Evolutionary conservation across 2,888 invertebrate genomes (phyloP).

Genomic region (Chymomyza caudatula): DNA sequence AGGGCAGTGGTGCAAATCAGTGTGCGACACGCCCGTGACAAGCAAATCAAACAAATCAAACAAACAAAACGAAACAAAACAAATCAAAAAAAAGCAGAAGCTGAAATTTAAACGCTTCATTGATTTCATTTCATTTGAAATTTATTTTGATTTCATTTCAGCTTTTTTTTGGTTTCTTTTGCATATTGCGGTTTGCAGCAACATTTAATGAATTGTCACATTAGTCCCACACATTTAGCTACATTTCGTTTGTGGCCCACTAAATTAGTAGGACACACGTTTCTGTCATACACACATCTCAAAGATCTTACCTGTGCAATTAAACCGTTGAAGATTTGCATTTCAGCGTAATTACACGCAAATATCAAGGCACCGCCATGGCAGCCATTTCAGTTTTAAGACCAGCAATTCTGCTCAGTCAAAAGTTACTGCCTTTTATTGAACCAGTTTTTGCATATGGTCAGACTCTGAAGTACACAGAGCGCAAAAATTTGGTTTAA

Average conservation of each 20-base stretch:
- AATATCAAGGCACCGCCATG: slow-evolving; percentile 44
- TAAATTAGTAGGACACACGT: slow-evolving; percentile 41
- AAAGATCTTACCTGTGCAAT: slow-evolving; percentile 26
- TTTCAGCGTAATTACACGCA: slow-evolving; percentile 48
- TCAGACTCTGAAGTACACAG: slow-evolving; percentile 12
- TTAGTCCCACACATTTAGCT: slow-evolving; percentile 1
- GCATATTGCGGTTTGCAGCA: slow-evolving; percentile 31
- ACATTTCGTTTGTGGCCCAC: neutral
- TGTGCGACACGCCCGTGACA: slow-evolving; percentile 34
- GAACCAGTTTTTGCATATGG: slow-evolving; percentile 31
- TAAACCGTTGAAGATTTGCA: slow-evolving; percentile 55
- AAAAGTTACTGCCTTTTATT: slow-evolving; percentile 15
- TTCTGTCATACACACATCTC: neutral
- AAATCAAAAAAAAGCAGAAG: neutral
- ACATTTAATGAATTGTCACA: slow-evolving; percentile 28
- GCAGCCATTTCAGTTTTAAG: slow-evolving; percentile 7
- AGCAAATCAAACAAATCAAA: slow-evolving; percentile 1
- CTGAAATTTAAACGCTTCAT: slow-evolving; percentile 45
- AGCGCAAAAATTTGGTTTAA: neutral
- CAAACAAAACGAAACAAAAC: slow-evolving; percentile 12
- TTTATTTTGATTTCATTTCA: slow-evolving; percentile 6
- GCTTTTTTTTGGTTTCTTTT: slow-evolving; percentile 21
- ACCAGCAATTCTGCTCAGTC: neutral
- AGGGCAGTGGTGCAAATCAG: slow-evolving; percentile 60
- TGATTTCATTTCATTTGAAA: slow-evolving; percentile 35